Base-by-base conservation (phyloP, 1,140 invertebrate species). In the Pygmarrhopalites habei region DNA sequence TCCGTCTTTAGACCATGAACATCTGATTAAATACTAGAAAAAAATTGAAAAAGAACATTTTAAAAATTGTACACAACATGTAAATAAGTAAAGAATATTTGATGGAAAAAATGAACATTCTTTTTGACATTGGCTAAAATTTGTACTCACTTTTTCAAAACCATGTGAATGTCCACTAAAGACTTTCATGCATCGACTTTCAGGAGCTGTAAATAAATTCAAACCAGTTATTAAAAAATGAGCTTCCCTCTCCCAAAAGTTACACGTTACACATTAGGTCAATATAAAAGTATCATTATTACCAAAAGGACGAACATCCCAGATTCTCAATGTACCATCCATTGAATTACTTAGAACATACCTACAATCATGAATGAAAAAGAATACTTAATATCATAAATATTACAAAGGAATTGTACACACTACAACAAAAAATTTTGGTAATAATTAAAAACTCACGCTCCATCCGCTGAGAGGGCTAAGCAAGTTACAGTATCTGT, bases 401-500 rank as follows among this genome's bases (percentile, higher is more conserved):
- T n/a, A n/a, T n/a, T n/a, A n/a, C n/a, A n/a, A n/a, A n/a, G n/a
- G n/a, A n/a, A n/a, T n/a, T n/a, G n/a, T n/a, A n/a, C n/a, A n/a
- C n/a, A n/a, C n/a, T n/a, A n/a, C n/a, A n/a, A n/a, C n/a, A n/a
- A n/a, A n/a, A n/a, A n/a, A n/a, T n/a, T n/a, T n/a, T n/a, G n/a
- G n/a, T n/a, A n/a, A n/a, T 15, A 12, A 12, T 49, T 21, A 49
- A 19, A 49, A 46, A 30, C 58, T 43, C 60, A 90, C 10, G 91
- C 93, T 0, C 96, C 96, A 79, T 98, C 95, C 3, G 92, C 89
- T 67, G 92, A 96, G 0, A 99, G 78, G 21, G 87, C 81, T 60
- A 99, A 73, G 65, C 92, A 94, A 4, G 96, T 99, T 4, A 99
- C 83, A 10, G 95, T 97, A 74, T 99, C 96, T 1, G 87, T 86